phyloP scores from a whole-genome alignment of 2,113 vertebrate genomes.

The Phoenicopterus ruber region DNA sequence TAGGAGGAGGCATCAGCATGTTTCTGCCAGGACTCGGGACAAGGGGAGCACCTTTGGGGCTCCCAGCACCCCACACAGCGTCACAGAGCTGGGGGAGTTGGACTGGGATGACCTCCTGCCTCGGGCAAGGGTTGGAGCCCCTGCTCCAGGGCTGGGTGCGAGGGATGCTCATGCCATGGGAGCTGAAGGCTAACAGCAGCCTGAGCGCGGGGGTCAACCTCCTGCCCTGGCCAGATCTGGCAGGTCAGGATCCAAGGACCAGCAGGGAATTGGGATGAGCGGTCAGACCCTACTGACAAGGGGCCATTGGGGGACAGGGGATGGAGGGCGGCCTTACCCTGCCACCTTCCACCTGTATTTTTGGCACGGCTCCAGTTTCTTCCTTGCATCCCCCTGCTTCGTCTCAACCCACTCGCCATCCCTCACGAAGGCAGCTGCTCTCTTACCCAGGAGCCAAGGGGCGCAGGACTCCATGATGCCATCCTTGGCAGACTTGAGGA shows the following conservation, averaged over 20 bases:
- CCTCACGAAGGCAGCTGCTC: neutral
- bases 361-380: neutral
- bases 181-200: neutral
- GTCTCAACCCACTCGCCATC: neutral
- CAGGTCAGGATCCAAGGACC: neutral
- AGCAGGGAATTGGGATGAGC: neutral
- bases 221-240: neutral
- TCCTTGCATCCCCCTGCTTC: neutral
- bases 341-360: neutral
- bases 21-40: neutral
- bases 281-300: neutral
- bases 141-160: neutral
- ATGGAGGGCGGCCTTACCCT: accelerated
- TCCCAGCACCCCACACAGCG: neutral
- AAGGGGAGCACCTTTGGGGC: neutral
- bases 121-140: neutral
- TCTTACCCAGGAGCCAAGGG: constrained; percentile 97
- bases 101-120: neutral
- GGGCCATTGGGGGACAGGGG: accelerated
- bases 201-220: neutral
- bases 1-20: neutral
- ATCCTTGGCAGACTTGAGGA: constrained; percentile 98
- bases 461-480: constrained; percentile 99
- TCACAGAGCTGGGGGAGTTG: neutral
- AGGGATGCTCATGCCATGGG: accelerated